These are phyloP conservation scores for Chrysopa pallens DNA, from an alignment of 1,140 invertebrate genomes.

Conservation along the genomic window DNA sequence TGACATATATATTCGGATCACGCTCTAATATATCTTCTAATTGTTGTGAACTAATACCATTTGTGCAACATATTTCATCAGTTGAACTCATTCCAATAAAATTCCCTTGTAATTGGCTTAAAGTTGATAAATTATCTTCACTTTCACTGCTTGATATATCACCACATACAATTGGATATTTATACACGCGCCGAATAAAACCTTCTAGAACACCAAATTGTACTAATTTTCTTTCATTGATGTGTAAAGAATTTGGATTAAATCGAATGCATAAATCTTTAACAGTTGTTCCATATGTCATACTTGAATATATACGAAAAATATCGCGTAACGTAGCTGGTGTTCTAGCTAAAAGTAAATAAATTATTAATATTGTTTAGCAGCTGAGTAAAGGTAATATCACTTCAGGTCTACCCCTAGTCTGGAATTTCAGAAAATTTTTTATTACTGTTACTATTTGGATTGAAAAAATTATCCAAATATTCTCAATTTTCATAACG, in stretches of 20 bases:
- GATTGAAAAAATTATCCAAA: no score
- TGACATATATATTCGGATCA: conserved; percentile 65
- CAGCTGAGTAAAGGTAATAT: no score
- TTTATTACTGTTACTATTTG: no score
- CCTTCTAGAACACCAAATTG: conserved; percentile 80
- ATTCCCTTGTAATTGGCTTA: conserved; percentile 35
- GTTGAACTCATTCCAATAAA: conserved; percentile 66
- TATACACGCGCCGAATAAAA: conserved; percentile 66
- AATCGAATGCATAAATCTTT: conserved; percentile 65
- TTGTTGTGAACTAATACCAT: conserved; percentile 59
- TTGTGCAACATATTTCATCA: conserved; percentile 79
- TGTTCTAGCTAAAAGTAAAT: conserved; percentile 23
- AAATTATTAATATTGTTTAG: neutral
- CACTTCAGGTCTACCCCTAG: no score
- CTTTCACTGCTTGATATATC: conserved; percentile 11
- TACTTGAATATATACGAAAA: conserved; percentile 60
- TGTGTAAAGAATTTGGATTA: conserved; percentile 51
- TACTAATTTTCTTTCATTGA: conserved; percentile 74
- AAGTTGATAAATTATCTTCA: conserved; percentile 17
- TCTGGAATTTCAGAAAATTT: no score
- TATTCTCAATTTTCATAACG: no score
- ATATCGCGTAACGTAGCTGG: conserved; percentile 54
- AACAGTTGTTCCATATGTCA: conserved; percentile 72
- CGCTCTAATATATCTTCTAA: conserved; percentile 73
- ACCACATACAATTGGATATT: conserved; percentile 39